Percentiles rank a stretch among this genome's conserved stretches.
Conservation (phyloP, 1,140 invertebrate genomes). For the Meloidogyne exigua region DNA sequence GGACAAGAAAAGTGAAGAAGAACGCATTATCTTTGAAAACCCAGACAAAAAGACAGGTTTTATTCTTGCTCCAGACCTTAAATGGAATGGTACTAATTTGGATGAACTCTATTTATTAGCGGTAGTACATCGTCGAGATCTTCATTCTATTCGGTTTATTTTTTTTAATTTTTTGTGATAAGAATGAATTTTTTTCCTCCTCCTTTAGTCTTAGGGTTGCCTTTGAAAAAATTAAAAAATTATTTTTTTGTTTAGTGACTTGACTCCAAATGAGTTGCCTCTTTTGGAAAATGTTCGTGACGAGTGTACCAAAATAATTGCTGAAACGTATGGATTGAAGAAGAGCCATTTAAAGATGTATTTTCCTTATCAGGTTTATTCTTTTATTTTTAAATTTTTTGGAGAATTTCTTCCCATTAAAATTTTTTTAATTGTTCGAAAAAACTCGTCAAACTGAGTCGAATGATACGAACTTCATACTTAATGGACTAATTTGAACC, state of each 20-base stretch:
- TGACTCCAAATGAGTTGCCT: conserved; percentile 40
- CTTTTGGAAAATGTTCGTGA: conserved; percentile 47
- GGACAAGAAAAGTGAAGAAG: conserved; percentile 83
- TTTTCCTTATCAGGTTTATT: conserved; percentile 78
- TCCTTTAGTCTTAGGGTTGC: too few relatives aligned
- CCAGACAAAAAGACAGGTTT: conserved; percentile 77
- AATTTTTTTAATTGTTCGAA: too few relatives aligned
- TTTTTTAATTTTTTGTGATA: too few relatives aligned
- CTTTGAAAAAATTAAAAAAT: neutral
- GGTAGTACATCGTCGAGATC: conserved; percentile 73
- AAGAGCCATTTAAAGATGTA: conserved; percentile 70
- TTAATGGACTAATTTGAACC: too few relatives aligned
- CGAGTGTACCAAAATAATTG: conserved; percentile 32
- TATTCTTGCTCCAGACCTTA: conserved; percentile 81
- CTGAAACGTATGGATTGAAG: conserved; percentile 42
- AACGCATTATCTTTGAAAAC: conserved; percentile 83
- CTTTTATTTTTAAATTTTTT: neutral
- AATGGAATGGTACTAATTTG: conserved; percentile 75
- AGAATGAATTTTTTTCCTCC: too few relatives aligned
- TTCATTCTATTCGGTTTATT: conserved; percentile 73
- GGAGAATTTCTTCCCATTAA: neutral
- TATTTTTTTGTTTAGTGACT: conserved; percentile 41
- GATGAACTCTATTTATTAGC: conserved; percentile 81
- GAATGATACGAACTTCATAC: too few relatives aligned
- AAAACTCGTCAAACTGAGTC: too few relatives aligned